Conservation (phyloP, 2,113 vertebrate genomes). For the Myiozetetes cayanensis region DNA sequence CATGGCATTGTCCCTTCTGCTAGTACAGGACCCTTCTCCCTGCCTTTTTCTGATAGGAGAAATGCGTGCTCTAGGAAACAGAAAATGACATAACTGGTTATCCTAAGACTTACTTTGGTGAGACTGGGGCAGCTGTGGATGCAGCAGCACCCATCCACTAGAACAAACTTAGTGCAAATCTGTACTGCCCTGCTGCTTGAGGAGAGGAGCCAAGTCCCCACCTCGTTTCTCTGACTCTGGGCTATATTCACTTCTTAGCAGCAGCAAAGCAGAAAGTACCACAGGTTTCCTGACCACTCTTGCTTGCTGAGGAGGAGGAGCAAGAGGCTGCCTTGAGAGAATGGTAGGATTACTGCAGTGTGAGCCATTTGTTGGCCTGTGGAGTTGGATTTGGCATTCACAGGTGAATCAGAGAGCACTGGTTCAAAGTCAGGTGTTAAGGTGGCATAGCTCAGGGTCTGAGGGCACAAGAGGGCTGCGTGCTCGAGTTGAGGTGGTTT, state of each 20-base stretch:
- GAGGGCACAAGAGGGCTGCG: not conserved
- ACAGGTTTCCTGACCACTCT: not conserved
- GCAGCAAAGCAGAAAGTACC: not conserved
- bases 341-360: not conserved
- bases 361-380: not conserved
- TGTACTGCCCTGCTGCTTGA: not conserved
- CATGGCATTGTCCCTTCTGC: slow-evolving; percentile 20
- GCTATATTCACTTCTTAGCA: not conserved
- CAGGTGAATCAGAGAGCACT: not conserved
- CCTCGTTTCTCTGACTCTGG: not conserved
- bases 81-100: not conserved
- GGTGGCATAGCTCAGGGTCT: not conserved
- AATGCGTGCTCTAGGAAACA: not conserved
- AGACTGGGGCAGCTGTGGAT: not conserved
- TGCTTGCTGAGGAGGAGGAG: not conserved
- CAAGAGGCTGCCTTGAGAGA: not conserved
- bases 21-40: not conserved
- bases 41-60: not conserved
- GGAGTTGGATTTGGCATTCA: not conserved
- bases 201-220: not conserved
- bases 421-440: not conserved
- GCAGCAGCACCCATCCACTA: not conserved
- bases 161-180: not conserved
- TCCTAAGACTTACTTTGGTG: not conserved
- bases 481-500: not conserved